Percentiles rank a stretch among this genome's conserved stretches.
These are phyloP conservation scores for Colossoma macropomum DNA, from an alignment of 2,113 vertebrate species.

Conservation along the genomic window DNA sequence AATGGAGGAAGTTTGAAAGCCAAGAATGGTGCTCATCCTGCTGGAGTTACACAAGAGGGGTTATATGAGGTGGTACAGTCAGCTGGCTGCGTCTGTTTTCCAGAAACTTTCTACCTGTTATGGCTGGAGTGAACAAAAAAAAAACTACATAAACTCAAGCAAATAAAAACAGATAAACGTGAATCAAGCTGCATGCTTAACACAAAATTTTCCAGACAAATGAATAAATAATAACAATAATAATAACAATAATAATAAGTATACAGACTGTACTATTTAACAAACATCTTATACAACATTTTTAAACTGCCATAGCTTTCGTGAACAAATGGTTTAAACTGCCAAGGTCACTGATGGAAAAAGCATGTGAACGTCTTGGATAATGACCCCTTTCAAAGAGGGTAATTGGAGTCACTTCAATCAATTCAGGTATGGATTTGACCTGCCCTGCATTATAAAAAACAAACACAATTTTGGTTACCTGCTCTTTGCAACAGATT, in stretches of 20 bases:
- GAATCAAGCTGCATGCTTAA: background rate
- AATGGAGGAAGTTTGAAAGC: conserved; percentile 16
- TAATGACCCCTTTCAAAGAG: background rate
- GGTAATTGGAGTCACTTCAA: conserved; percentile 5
- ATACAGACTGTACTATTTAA: background rate
- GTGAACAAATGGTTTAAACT: background rate
- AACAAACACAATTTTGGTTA: background rate
- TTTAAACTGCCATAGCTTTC: background rate
- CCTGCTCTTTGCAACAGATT: background rate
- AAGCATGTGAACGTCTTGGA: background rate
- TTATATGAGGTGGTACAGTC: background rate
- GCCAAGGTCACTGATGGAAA: background rate
- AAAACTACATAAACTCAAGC: conserved; percentile 15
- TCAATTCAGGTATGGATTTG: background rate
- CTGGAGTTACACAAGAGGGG: conserved; percentile 5
- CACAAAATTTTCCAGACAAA: background rate
- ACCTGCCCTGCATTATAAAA: conserved; percentile 6
- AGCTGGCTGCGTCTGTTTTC: background rate
- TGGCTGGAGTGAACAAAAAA: conserved; percentile 18
- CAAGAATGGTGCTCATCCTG: conserved; percentile 21
- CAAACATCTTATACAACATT: background rate
- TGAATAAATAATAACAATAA: background rate
- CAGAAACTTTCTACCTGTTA: background rate
- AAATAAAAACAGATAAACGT: conserved; percentile 45
- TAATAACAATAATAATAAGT: background rate